These are phyloP conservation scores for Chelonus formosanus DNA, from an alignment of 2,888 invertebrate genomes.

Conservation along the genomic window DNA sequence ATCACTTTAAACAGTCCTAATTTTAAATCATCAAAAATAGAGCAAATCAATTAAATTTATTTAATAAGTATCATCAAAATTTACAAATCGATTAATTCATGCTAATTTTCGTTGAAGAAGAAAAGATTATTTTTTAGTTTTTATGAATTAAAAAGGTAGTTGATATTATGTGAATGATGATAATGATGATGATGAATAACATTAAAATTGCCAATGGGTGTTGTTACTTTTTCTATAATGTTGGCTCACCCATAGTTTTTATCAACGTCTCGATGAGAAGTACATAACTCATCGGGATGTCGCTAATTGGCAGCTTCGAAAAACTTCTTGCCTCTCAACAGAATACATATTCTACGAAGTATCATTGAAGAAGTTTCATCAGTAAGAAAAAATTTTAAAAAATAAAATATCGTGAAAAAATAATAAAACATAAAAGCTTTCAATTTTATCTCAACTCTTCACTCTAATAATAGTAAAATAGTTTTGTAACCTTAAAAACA, in stretches of 20 bases:
- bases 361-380: not conserved
- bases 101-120: no score
- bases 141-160: no score
- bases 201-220: constrained; percentile 15
- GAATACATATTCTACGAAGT: constrained; percentile 1
- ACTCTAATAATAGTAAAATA: no score
- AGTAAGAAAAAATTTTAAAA: not conserved
- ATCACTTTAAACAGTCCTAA: no score
- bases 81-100: no score
- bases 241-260: not conserved
- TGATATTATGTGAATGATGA: not conserved
- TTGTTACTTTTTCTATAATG: constrained; percentile 2
- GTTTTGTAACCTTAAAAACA: no score
- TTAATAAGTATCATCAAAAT: no score
- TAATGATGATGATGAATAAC: not conserved
- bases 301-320: constrained; percentile 26
- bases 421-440: not conserved
- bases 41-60: no score
- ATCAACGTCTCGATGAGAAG: constrained; percentile 9
- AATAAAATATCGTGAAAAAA: not conserved
- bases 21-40: no score
- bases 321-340: constrained; percentile 8
- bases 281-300: constrained; percentile 28
- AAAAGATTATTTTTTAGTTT: no score
- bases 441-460: no score